Evolutionary conservation across 2,888 invertebrate genomes (phyloP).

Genomic region (Creontiades dilutus): DNA sequence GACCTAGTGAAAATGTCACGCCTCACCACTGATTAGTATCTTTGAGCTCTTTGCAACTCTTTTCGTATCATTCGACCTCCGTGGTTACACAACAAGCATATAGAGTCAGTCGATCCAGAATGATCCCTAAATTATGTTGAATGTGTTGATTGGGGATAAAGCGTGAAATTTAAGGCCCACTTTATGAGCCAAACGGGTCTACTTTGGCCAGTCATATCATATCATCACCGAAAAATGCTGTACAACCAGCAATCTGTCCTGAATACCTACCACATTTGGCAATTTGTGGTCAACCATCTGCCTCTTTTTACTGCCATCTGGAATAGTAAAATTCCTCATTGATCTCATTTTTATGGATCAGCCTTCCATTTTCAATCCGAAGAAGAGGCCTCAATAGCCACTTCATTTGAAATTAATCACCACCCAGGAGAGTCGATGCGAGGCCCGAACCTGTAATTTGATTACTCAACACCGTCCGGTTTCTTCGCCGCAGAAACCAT

Average conservation of each 20-base stretch:
- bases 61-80: too few species aligned
- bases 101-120: too few species aligned
- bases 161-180: too few species aligned
- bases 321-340: not conserved
- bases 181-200: too few species aligned
- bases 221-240: not conserved
- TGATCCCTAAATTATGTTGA: too few species aligned
- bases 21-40: too few species aligned
- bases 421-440: not conserved
- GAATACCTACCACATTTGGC: not conserved
- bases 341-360: not conserved
- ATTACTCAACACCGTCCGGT: conserved; percentile 34
- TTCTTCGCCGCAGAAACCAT: not conserved
- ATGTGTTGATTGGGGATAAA: too few species aligned
- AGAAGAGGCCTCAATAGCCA: not conserved
- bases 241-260: not conserved
- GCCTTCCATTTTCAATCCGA: not conserved
- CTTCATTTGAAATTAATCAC: not conserved
- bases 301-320: not conserved
- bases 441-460: conserved; percentile 17
- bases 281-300: not conserved
- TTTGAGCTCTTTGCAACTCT: too few species aligned
- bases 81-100: too few species aligned
- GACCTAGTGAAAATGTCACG: too few species aligned
- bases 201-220: too few species aligned